Evolutionary conservation across 2,888 invertebrate genomes (phyloP), one percentile per base, ranked within the genome.

Genomic region (Drosophila siamana): DNA sequence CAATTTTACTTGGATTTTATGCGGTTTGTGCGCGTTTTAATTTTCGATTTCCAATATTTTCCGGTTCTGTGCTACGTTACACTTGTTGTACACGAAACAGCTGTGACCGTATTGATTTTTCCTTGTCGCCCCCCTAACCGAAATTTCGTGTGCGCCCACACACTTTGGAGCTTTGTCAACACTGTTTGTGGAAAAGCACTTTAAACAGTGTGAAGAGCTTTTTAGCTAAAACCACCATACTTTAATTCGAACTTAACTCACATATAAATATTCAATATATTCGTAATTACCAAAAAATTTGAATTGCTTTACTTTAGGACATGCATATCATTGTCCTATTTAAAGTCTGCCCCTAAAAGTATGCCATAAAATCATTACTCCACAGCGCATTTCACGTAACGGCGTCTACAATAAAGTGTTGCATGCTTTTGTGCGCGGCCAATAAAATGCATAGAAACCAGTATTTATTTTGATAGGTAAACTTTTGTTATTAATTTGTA

Each of bases 21-120:
- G 11, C 3, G 7, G 0, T 16, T 7, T 47, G 51, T 26, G n/a
- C 36, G 26, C 30, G 40, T 54, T 48, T 40, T 26, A 16, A 50
- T 36, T 64, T 51, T 48, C 4, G 19, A 24, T 65, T 22, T 69
- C 41, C 8, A 51, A 46, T 13, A 36, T 47, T 69, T 69, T 66
- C 69, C 80, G 75, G 75, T 57, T 67, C 30, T 26, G 24, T 44
- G 19, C 15, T 46, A 50, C 52, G 54, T 80, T 84, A 70, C 82
- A 83, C 82, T 83, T 83, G 82, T 83, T 83, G 82, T 83, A 80
- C 85, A 83, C 68, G 54, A 83, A 83, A 84, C 82, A 83, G 82
- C 82, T 83, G 82, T 84, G 70, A 55, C 63, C 30, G 11, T 78
- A 84, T 82, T 48, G 82, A 82, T 82, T 82, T 82, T 84, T 82